These are phyloP conservation scores for Grammomys dolichurus DNA, from an alignment of 2,113 vertebrate genomes.

Conservation along the genomic window DNA sequence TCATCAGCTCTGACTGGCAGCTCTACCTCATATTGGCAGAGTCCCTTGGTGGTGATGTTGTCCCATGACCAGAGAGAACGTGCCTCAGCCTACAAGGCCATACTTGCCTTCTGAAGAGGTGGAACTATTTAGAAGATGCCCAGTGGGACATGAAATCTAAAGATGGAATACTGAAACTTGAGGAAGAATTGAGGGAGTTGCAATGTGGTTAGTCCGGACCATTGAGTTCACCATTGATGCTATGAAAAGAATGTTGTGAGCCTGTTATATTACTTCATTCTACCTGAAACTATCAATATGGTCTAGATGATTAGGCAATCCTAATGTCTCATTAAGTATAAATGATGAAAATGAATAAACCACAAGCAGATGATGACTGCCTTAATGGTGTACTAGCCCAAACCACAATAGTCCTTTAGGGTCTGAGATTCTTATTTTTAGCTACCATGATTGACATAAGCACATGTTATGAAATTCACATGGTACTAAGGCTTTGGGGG, in stretches of 20 bases:
- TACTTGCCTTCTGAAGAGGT: slow-evolving; percentile 34
- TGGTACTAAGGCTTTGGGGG: slow-evolving; percentile 17
- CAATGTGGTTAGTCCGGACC: slow-evolving; percentile 47
- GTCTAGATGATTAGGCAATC: slow-evolving; percentile 55
- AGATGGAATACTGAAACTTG: slow-evolving; percentile 41
- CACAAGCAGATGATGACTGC: slow-evolving; percentile 57
- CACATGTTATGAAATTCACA: slow-evolving; percentile 50
- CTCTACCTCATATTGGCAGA: background rate
- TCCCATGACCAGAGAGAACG: slow-evolving; percentile 30
- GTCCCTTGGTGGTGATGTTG: background rate
- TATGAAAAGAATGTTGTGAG: slow-evolving; percentile 39
- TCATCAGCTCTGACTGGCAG: background rate
- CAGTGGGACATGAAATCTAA: slow-evolving; percentile 52
- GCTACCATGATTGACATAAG: slow-evolving; percentile 47
- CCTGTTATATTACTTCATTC: slow-evolving; percentile 62
- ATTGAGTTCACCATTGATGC: slow-evolving; percentile 64
- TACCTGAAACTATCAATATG: slow-evolving; percentile 72
- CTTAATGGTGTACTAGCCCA: slow-evolving; percentile 51
- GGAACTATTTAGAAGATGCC: background rate
- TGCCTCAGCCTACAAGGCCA: background rate
- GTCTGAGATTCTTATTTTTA: slow-evolving; percentile 56
- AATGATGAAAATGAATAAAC: slow-evolving; percentile 65
- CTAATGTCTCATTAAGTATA: slow-evolving; percentile 52
- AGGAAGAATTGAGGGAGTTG: slow-evolving; percentile 57
- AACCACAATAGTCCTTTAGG: slow-evolving; percentile 37